Conservation (phyloP, 2,113 vertebrate genomes). For the Axis porcinus region DNA sequence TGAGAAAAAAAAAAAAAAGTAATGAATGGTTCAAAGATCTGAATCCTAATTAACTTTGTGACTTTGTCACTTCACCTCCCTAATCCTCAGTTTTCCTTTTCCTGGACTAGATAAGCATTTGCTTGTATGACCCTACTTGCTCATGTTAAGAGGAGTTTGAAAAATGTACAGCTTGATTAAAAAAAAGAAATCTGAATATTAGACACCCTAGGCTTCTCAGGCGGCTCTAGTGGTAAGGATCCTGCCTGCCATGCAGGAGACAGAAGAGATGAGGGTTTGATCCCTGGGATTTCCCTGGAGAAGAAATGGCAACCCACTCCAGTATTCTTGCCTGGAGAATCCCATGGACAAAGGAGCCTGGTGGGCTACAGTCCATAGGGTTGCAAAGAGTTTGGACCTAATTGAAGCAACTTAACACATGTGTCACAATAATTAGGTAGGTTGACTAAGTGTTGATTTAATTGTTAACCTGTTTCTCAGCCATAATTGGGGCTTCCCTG, state of each 20-base stretch:
- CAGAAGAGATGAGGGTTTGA: background rate
- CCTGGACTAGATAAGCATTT: background rate
- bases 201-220: background rate
- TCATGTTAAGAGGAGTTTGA: conserved; percentile 14
- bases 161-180: background rate
- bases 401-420: background rate
- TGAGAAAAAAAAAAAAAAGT: background rate
- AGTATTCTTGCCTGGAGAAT: background rate
- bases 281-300: background rate
- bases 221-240: background rate
- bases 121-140: background rate
- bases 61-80: background rate
- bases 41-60: background rate
- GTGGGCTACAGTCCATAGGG: too few relatives aligned
- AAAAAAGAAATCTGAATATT: background rate
- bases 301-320: background rate
- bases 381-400: too few relatives aligned
- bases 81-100: background rate
- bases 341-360: too few relatives aligned
- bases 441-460: background rate
- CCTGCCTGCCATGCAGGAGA: background rate
- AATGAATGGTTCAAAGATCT: background rate
- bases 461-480: conserved; percentile 14
- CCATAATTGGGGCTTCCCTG: background rate
- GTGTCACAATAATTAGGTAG: background rate